Base-by-base conservation (phyloP, 2,113 vertebrate genomes). In the Asarcornis scutulata region DNA sequence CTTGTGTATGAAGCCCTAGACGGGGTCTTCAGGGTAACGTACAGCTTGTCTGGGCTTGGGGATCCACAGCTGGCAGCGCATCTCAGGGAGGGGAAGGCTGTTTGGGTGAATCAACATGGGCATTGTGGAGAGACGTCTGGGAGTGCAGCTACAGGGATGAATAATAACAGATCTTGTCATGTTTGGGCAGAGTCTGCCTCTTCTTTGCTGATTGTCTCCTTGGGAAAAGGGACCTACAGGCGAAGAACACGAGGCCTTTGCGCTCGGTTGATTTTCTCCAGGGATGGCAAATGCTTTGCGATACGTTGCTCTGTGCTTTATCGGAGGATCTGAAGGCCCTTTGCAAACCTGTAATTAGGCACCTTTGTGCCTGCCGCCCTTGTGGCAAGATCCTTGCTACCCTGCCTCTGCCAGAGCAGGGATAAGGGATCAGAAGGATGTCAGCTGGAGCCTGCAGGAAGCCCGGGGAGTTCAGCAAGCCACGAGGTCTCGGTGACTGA, bases 321-420 rank as follows among this genome's bases (percentile, higher is more conserved):
- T 44, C 42, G 66, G 77, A 46, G 50, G 18, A 18, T 53, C 34
- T 25, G 29, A 58, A 84, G 56, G 53, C 67, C 74, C 60, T 88
- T 40, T 26, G 15, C 67, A 88, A 86, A 53, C 59, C 44, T 86
- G 60, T 66, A 46, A 60, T 75, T 60, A 76, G 66, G 36, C 62
- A 26, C 22, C 71, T 87, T 40, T 17, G 4, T 50, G 36, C n/a
- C 56, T 22, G 16, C 29, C 0, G 0, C 22, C 23, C 16, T n/a
- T 48, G 40, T 36, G 76, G 62, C 27, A 20, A 6, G 62, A 85
- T 13, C 71, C 16, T 15, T 29, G 11, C 40, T 17, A 72, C 2
- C 4, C 4, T 2, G 7, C 10, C 3, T 29, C 52, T 89, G 71
- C 56, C 0, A 0, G 25, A 0, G 12, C 31, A 67, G 60, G 17